phyloP scores from a whole-genome alignment of 2,888 invertebrate species.

The Xestoiulus laeticollis region DNA sequence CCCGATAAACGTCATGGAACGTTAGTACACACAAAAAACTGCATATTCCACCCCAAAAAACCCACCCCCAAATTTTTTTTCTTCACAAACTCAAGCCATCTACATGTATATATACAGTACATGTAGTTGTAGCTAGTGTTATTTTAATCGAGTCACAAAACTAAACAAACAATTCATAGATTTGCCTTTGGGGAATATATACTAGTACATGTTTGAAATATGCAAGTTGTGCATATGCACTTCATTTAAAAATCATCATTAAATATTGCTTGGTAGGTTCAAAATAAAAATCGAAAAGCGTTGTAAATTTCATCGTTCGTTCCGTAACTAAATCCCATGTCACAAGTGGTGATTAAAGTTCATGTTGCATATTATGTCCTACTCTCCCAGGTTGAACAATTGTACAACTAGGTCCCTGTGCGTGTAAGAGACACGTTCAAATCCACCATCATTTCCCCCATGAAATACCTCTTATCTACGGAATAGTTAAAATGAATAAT shows the following conservation, averaged over 20 bases:
- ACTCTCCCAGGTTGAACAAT: neutral
- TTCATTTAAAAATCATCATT: too few species aligned
- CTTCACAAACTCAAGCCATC: too few species aligned
- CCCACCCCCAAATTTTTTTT: too few species aligned
- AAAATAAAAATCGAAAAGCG: neutral
- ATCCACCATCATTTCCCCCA: neutral
- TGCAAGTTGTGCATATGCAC: too few species aligned
- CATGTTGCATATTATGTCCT: neutral
- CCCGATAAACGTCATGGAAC: too few species aligned
- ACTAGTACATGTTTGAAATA: too few species aligned
- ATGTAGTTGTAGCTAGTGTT: neutral
- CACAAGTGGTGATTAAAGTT: neutral
- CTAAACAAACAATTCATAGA: neutral
- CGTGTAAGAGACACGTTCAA: neutral
- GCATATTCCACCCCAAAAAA: too few species aligned
- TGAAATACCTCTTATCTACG: constrained; percentile 22
- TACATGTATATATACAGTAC: too few species aligned
- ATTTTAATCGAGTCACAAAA: neutral
- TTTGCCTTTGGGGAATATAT: neutral
- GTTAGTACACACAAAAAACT: too few species aligned
- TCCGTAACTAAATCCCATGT: neutral
- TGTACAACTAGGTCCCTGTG: neutral
- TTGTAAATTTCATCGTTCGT: neutral
- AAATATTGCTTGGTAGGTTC: too few species aligned
- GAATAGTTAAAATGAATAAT: constrained; percentile 37